Base-by-base conservation (phyloP, 2,113 vertebrate genomes). In the Mola mola region DNA sequence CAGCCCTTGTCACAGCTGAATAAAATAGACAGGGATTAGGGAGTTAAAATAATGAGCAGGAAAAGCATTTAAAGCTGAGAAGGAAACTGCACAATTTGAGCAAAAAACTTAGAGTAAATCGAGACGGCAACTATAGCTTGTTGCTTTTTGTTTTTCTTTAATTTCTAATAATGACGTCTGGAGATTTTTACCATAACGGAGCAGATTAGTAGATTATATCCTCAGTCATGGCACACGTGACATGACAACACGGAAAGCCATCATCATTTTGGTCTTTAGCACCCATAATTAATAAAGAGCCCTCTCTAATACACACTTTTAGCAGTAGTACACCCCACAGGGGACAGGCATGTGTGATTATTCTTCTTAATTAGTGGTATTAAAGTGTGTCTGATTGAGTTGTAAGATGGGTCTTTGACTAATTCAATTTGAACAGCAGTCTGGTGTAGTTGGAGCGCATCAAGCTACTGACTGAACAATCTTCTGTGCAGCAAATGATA, bases 331-430 rank as follows among this genome's bases (percentile, higher is more conserved):
- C 56, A 42, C 53, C 83, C 83, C 83, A 48, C 56, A 75, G 78
- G 86, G 82, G 78, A 85, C 37, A 68, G 59, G 64, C 67, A 77
- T 84, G 75, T 87, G 83, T 90, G 89, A 90, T 91, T 91, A 88
- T 82, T 89, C 66, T 75, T 86, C 79, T 88, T 90, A 90, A 92
- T 92, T 90, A 90, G 84, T 83, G 72, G 87, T 85, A 72, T 86
- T 79, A 70, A 86, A 87, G 82, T 84, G 68, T 85, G 86, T 90
- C 85, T 91, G 85, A 91, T 91, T 87, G 89, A 87, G 86, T 88
- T 85, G 81, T 83, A 66, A 85, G 77, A 82, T 22, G 66, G 71
- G 51, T 79, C 76, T 86, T 86, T 83, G 79, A 79, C 85, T 85
- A 88, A 92, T 90, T 90, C 69, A 87, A 87, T 89, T 86, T 77